phyloP scores from a whole-genome alignment of 2,888 invertebrate genomes.

The Nebria salina region DNA sequence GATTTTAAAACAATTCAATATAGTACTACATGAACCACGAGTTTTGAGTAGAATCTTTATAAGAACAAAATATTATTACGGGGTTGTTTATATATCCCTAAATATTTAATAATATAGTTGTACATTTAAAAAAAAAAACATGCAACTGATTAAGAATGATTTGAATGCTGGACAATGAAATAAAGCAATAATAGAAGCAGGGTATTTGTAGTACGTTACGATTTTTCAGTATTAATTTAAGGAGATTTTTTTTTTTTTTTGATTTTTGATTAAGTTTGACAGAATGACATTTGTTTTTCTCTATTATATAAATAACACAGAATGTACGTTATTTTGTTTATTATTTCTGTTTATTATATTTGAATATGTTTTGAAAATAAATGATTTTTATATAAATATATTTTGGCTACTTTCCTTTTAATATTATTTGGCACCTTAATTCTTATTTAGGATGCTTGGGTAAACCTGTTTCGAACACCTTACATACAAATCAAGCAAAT shows the following conservation, averaged over 20 bases:
- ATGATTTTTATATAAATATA: constrained; percentile 4
- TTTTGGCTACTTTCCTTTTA: constrained; percentile 12
- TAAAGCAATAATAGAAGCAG: neutral
- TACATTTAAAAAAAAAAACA: neutral
- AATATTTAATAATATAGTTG: neutral
- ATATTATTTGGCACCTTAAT: neutral
- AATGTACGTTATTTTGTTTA: constrained; percentile 1
- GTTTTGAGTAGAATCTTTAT: neutral
- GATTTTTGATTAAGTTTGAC: constrained; percentile 17
- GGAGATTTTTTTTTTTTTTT: neutral
- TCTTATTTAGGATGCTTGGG: neutral
- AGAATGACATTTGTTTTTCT: constrained; percentile 35
- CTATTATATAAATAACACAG: constrained; percentile 25
- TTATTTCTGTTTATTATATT: neutral
- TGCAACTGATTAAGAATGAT: neutral
- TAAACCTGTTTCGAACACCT: neutral
- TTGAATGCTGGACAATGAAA: neutral
- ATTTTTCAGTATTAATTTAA: constrained; percentile 1
- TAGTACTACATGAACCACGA: neutral
- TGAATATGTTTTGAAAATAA: constrained; percentile 4
- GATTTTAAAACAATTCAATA: neutral
- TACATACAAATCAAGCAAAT: no score
- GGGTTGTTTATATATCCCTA: neutral
- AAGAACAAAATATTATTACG: neutral
- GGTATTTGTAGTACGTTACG: neutral